Conservation (phyloP, 2,888 invertebrate genomes). For the Beris chalybata region DNA sequence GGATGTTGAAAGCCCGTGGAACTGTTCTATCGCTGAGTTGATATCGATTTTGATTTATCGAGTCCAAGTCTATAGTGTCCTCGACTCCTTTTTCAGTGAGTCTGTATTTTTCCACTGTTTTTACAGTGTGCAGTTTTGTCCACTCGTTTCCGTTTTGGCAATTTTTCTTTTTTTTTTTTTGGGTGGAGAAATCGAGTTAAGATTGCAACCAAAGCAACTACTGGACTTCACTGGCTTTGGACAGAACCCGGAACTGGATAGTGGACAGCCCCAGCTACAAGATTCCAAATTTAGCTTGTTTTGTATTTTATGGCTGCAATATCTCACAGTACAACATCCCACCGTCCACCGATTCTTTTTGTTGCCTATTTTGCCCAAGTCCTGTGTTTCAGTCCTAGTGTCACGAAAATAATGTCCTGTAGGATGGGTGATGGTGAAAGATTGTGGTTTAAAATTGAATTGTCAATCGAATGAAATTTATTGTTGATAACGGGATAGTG, state of each 20-base stretch:
- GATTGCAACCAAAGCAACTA: constrained; percentile 7
- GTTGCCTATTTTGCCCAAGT: background rate
- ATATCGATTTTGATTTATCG: constrained; percentile 30
- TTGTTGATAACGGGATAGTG: constrained; percentile 28
- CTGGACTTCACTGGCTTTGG: constrained; percentile 19
- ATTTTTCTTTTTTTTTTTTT: constrained; percentile 2
- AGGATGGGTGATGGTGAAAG: constrained; percentile 17
- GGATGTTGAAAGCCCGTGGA: too few relatives aligned
- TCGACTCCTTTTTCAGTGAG: background rate
- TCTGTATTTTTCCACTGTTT: constrained; percentile 13
- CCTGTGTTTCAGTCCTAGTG: constrained; percentile 1
- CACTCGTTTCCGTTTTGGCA: background rate
- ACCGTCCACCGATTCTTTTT: background rate
- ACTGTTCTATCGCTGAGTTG: too few relatives aligned
- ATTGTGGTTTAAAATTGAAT: constrained; percentile 29
- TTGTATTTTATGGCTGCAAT: background rate
- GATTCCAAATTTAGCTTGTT: background rate
- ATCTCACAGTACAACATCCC: background rate
- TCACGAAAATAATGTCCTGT: background rate
- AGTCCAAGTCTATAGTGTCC: background rate
- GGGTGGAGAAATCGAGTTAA: constrained; percentile 9
- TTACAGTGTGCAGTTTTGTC: too few relatives aligned
- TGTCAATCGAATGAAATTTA: constrained; percentile 29
- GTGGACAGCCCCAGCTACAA: background rate
- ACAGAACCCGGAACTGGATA: background rate